These are phyloP conservation scores for Podarcis lilfordi DNA, from an alignment of 2,797 vertebrate genomes.

Conservation along the genomic window DNA sequence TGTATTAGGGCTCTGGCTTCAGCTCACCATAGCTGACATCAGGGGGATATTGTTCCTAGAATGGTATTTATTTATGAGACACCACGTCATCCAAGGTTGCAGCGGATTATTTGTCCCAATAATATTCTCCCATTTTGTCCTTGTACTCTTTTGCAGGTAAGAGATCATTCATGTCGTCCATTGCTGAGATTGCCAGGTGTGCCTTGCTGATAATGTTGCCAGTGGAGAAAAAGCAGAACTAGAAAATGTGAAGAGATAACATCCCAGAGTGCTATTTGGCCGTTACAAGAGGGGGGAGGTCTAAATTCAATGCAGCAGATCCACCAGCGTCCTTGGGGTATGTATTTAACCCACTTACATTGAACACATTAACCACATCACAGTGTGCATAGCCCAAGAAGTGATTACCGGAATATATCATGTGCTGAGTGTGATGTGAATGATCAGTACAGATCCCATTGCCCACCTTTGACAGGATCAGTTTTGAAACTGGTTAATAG, in stretches of 20 bases:
- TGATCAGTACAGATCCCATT: background rate
- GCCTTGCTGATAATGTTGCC: conserved; percentile 1
- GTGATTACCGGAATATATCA: too few relatives aligned
- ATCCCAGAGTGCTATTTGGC: background rate
- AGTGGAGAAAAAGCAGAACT: background rate
- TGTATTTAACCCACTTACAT: background rate
- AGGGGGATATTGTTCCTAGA: conserved; percentile 15
- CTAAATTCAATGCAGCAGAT: background rate
- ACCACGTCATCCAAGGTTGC: background rate
- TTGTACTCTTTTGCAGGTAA: background rate
- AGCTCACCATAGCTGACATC: background rate
- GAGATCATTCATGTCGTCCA: background rate
- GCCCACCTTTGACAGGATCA: background rate
- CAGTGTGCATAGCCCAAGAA: background rate
- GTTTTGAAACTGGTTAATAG: background rate
- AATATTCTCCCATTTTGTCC: background rate
- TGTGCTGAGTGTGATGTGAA: background rate
- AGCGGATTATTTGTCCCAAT: background rate
- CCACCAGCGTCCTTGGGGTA: background rate
- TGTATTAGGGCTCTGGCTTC: background rate
- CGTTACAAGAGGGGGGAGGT: background rate
- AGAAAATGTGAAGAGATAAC: background rate
- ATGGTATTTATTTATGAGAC: background rate
- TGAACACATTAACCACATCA: background rate
- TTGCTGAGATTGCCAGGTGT: background rate